Base-by-base conservation (phyloP, 1,140 invertebrate species). In the Cydia amplana region DNA sequence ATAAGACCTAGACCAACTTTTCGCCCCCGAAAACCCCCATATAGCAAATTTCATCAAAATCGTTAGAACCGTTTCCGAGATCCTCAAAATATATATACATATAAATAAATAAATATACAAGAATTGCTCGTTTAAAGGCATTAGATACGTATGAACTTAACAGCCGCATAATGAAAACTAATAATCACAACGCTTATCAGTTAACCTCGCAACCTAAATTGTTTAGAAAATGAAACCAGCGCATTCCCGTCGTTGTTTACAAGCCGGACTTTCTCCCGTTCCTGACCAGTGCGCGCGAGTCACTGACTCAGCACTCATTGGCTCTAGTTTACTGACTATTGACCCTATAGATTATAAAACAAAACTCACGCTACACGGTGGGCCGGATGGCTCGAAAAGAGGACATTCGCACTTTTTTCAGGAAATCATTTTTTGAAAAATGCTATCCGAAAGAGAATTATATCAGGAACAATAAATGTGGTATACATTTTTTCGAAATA, bases 171-270 rank as follows among this genome's bases (percentile, higher is more conserved):
- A 23, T 20, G 23, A 12, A 60, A 23, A 60, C 18, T 7, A 18
- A 12, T 60, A 60, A 60, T 60, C 5, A 60, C 20, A 12, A 10
- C 18, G 4, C 18, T 60, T 60, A 60, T 60, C 55, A 10, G 55
- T 60, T 20, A 60, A 60, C 23, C 51, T 55, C 55, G 7, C 55
- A 23, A 51, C 78, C 74, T 79, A 75, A 80, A 67, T 73, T 76
- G 73, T 75, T 79, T 85, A 80, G 83, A 90, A 88, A 86, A 82
- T 77, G 83, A 88, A 88, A 86, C 77, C 77, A 80, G 79, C 83
- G 82, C 78, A 79, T 83, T 78, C 83, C 77, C 76, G 77, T 73
- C 75, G 78, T 85, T 75, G 73, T 70, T 70, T 40, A 70, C 65
- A 43, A n/a, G 67, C 77, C 32, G 46, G 77, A 86, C 85, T 89